Evolutionary conservation across 2,797 vertebrate species (phyloP), one percentile per base, ranked within the genome.

Genomic region (Poliocrania exsul): DNA sequence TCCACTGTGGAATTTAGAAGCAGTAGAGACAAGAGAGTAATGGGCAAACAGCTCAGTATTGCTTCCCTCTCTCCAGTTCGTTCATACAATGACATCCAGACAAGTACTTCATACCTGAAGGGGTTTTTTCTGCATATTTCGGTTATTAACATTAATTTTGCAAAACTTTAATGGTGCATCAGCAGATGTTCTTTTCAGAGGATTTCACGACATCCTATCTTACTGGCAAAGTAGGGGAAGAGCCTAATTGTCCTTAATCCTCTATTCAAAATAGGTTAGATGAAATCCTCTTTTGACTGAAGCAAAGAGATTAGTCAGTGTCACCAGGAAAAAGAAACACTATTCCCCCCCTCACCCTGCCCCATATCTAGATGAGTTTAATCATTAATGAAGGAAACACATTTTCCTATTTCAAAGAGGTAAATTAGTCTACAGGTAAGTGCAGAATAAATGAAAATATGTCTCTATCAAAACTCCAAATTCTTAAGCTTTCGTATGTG

Each of bases 261-360:
- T 95, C 65, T 73, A 89, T 96, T 97, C 96, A 96, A 98, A 98
- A 98, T 97, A 98, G 97, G 97, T 91, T 97, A 95, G 69, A 97
- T 82, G 40, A 97, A 98, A 98, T 98, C 98, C 98, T 98, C 98
- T 98, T 98, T 97, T 79, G 94, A 95, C 90, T 93, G 95, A 96
- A 96, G 96, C 95, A 90, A 86, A 87, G 87, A 91, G 97, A 97
- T 97, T 97, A 97, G 49, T 60, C 81, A 72, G 91, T 26, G 51
- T 67, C 82, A 95, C 85, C 81, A 92, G 90, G 65, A 95, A 94
- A 95, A 33, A 69, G 92, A 95, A 95, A 90, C 24, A 35, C 49
- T 92, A 95, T 81, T 95, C 84, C 24, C 19, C 54, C 49, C 40
- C 60, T 40, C 61, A 83, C n/a, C 3, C 16, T 40, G 17, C 29